Percentiles rank a stretch among this genome's conserved stretches.
Conservation (phyloP, 2,113 vertebrate species). For the Tiliqua scincoides region DNA sequence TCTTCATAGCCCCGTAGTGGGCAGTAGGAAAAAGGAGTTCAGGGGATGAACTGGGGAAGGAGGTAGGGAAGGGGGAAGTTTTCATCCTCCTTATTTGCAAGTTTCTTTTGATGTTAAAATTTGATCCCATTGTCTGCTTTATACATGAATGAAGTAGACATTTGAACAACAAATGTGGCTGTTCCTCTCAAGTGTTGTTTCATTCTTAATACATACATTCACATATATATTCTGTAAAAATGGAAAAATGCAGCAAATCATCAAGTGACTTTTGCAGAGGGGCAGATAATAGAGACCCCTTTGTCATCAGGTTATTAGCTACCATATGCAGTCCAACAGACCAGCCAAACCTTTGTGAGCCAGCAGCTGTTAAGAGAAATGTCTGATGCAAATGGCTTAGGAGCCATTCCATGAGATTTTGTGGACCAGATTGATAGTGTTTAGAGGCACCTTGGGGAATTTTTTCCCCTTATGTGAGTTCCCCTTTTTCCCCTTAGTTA, state of each 20-base stretch:
- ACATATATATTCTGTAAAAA: constrained; percentile 33
- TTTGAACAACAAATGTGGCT: neutral
- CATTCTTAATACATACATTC: constrained; percentile 10
- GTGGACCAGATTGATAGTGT: constrained; percentile 18
- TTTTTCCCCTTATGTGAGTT: neutral
- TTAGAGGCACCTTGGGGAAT: constrained; percentile 32
- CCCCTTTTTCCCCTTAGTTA: too few species aligned
- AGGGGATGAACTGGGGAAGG: neutral
- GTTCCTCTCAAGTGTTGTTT: neutral
- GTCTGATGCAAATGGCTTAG: constrained; percentile 51
- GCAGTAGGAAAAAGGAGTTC: neutral
- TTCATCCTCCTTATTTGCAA: neutral
- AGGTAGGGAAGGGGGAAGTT: neutral
- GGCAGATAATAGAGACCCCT: constrained; percentile 37
- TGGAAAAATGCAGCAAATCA: constrained; percentile 10
- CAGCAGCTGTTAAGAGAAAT: constrained; percentile 60
- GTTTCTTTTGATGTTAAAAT: neutral
- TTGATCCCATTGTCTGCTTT: neutral
- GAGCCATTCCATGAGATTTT: constrained; percentile 40
- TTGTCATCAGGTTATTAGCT: constrained; percentile 46
- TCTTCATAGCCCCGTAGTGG: neutral
- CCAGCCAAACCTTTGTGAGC: constrained; percentile 61
- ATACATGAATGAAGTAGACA: neutral
- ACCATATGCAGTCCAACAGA: constrained; percentile 57
- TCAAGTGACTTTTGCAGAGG: constrained; percentile 39